Base-by-base conservation (phyloP, 2,797 vertebrate genomes). In the Neosilurus mollespiculum region DNA sequence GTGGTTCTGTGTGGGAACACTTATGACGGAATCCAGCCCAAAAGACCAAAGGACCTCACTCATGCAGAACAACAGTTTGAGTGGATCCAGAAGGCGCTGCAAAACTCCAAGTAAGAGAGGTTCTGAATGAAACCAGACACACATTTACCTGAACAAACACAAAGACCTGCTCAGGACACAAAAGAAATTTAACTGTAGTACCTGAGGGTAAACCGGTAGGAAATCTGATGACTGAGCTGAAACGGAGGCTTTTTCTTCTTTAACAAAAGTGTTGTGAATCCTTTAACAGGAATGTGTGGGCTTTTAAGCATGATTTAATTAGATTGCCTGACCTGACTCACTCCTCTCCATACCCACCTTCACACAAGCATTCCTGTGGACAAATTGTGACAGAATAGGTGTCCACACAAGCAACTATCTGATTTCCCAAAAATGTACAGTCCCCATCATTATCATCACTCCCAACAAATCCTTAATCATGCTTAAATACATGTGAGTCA, bases 1-100 rank as follows among this genome's bases (percentile, higher is more conserved):
- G 92, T 93, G 82, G 75, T 90, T 37, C 78, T 93, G 43, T 94
- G 93, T 88, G 93, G 93, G 5, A 93, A 94, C 87, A 93, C 93
- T 0, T 89, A 91, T 16, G 85, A 93, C 11, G 75, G 71, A n/a
- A 53, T n/a, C 16, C 83, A 92, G 3, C 93, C 93, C 0, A 18
- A n/a, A 2, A 88, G 87, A 34, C 87, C 92, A 0, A 89, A 92
- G 49, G 58, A 92, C 22, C 67, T 51, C 2, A 4, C 0, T 5
- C 87, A 85, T n/a, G 88, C 92, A 22, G 61, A 88, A 14, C 70
- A 83, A 2, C 93, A 94, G 77, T 87, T 93, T 73, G 26, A 84
- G 20, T 94, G 93, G 93, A 94, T 94, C 73, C 58, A 78, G 16
- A 73, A 84, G 26, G 88, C 81, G 22, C 87, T 94, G 54, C 86